phyloP scores from a whole-genome alignment of 2,113 vertebrate genomes.

The Dicrurus megarhynchus region DNA sequence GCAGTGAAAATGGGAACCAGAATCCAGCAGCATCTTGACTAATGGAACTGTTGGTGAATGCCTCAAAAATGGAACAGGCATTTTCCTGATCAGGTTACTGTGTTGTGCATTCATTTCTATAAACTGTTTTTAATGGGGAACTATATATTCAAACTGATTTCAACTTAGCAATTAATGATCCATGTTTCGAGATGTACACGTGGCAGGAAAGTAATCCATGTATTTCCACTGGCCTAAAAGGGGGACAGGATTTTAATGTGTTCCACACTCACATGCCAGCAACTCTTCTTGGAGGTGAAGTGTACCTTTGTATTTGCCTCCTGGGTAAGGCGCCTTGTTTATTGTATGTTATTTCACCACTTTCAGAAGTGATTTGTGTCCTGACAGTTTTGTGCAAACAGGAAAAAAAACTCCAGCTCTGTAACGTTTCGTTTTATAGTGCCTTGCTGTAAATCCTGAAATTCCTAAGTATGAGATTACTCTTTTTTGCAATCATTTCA shows the following conservation, averaged over 20 bases:
- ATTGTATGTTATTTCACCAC: background rate
- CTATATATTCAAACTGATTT: background rate
- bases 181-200: background rate
- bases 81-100: conserved; percentile 28
- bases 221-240: background rate
- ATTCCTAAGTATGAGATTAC: background rate
- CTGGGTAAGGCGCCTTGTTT: background rate
- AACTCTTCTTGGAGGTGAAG: background rate
- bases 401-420: background rate
- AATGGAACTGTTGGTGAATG: conserved; percentile 7
- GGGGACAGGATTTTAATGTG: background rate
- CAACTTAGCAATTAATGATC: background rate
- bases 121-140: background rate
- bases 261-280: background rate
- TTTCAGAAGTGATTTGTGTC: background rate
- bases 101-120: conserved; percentile 3
- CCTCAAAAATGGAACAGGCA: background rate
- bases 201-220: background rate
- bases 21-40: conserved; percentile 39
- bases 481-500: background rate
- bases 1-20: conserved; percentile 53
- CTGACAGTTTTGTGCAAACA: background rate
- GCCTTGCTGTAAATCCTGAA: background rate
- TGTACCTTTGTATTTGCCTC: background rate
- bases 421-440: background rate